These are phyloP conservation scores for Horisme vitalbata DNA, from an alignment of 2,888 invertebrate genomes.

Conservation along the genomic window DNA sequence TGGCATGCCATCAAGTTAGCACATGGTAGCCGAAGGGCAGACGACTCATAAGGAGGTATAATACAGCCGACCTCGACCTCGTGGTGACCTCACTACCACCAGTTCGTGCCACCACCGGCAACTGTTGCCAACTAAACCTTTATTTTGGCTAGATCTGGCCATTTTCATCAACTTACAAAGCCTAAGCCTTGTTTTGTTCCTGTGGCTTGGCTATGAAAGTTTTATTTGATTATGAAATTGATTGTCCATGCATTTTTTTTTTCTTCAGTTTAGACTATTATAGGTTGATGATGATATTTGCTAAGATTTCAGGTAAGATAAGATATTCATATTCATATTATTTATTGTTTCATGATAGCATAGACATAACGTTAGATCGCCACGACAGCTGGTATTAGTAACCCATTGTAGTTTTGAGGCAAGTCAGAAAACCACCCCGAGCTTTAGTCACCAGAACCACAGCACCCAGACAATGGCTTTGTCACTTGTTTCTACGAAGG, in stretches of 20 bases:
- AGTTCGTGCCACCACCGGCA: slow-evolving; percentile 46
- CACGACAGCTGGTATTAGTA: slow-evolving; percentile 13
- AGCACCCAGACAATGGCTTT: slow-evolving; percentile 64
- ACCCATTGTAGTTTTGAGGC: slow-evolving; percentile 14
- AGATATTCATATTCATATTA: too few relatives aligned
- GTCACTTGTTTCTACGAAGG: slow-evolving; percentile 66
- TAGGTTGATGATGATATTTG: too few relatives aligned
- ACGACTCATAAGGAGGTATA: slow-evolving; percentile 38
- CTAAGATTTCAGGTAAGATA: too few relatives aligned
- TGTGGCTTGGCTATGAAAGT: too few relatives aligned
- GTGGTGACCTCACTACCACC: slow-evolving; percentile 36
- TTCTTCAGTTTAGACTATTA: too few relatives aligned
- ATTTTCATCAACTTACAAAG: background rate
- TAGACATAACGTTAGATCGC: too few relatives aligned
- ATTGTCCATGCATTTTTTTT: too few relatives aligned
- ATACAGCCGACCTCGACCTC: slow-evolving; percentile 54
- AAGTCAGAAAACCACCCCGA: slow-evolving; percentile 46
- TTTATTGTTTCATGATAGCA: too few relatives aligned
- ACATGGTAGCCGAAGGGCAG: slow-evolving; percentile 34
- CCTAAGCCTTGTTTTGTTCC: background rate
- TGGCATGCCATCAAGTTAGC: slow-evolving; percentile 34
- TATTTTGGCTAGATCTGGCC: slow-evolving; percentile 1
- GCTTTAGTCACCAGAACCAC: slow-evolving; percentile 64
- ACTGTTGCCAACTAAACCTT: slow-evolving; percentile 31
- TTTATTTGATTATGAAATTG: too few relatives aligned